Evolutionary conservation across 2,888 invertebrate species (phyloP).

Genomic region (Branchellion lobata): DNA sequence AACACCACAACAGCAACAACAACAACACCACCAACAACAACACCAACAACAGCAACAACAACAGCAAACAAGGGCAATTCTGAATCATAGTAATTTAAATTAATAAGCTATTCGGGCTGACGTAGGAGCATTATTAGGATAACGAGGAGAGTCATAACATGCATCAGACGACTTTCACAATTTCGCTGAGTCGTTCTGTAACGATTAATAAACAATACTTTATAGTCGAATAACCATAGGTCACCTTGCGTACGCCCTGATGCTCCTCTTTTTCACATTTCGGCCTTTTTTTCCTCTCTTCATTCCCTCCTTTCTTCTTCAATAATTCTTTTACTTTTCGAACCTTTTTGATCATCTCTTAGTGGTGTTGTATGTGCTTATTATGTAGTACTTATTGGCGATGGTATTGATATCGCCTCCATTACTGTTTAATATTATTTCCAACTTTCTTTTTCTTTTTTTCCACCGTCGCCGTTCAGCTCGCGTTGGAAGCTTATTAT

Average conservation of each 20-base stretch:
- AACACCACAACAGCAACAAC: too few relatives aligned
- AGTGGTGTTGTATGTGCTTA: neutral
- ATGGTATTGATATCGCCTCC: neutral
- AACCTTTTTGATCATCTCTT: neutral
- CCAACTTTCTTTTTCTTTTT: too few relatives aligned
- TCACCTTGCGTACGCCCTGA: neutral
- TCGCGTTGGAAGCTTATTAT: too few relatives aligned
- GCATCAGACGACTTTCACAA: neutral
- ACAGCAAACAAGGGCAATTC: too few relatives aligned
- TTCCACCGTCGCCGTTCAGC: too few relatives aligned
- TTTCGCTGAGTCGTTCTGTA: too few relatives aligned
- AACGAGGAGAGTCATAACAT: slow-evolving; percentile 4
- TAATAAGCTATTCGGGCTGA: slow-evolving; percentile 1
- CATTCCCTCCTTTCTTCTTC: neutral
- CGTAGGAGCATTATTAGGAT: slow-evolving; percentile 5
- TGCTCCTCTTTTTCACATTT: neutral
- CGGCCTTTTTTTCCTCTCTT: neutral
- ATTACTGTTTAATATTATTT: neutral
- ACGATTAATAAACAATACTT: too few relatives aligned
- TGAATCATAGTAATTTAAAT: slow-evolving; percentile 1
- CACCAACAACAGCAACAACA: too few relatives aligned
- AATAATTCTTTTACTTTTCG: neutral
- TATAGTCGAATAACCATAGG: neutral
- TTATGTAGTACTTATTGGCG: neutral
- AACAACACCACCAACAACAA: too few relatives aligned